Evolutionary conservation across 2,113 vertebrate species (phyloP), one percentile per base, ranked within the genome.

Genomic region (Antechinus stuartii): DNA sequence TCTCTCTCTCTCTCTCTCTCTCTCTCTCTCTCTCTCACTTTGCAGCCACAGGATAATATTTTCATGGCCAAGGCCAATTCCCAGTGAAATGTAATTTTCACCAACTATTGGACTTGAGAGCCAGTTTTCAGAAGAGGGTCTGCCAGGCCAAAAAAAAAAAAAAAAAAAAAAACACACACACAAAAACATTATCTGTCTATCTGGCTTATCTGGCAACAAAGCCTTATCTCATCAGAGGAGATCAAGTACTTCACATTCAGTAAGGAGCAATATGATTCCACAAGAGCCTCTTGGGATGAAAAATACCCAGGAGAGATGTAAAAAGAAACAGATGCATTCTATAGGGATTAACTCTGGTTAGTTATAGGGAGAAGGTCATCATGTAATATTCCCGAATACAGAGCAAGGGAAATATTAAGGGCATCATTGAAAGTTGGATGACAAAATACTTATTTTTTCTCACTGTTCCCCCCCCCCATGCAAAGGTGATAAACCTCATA

Each of bases 71-170:
- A 97, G 54, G 52, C 95, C 57, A 95, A 22, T 27, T 96, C 56
- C 35, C 89, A 96, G 95, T 97, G 93, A 97, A 98, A 97, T 93
- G 92, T 0, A 27, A 14, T 90, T 98, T 96, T 97, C 89, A 97
- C 53, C 56, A 96, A 50, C 19, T 11, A 24, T 94, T 94, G 12
- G 56, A 89, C 26, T 54, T 54, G 30, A 19, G 30, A 55, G 11
- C 3, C 90, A 91, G 22, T n/a, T 84, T 56, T 94, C 14, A 16
- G 8, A 25, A 93, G 26, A 89, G 42, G 1, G 35, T 35, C 92
- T 54, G 8, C 8, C 54, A 46, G 84, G 26, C 30, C 90, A 3
- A 94, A 89, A 49, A 49, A 49, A 49, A 49, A 42, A 42, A 1
- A 42, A 42, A 42, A 42, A 42, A 42, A 42, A 42, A 42, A 42